Conservation (phyloP, 1,140 invertebrate species). For the Drosophila eugracilis region DNA sequence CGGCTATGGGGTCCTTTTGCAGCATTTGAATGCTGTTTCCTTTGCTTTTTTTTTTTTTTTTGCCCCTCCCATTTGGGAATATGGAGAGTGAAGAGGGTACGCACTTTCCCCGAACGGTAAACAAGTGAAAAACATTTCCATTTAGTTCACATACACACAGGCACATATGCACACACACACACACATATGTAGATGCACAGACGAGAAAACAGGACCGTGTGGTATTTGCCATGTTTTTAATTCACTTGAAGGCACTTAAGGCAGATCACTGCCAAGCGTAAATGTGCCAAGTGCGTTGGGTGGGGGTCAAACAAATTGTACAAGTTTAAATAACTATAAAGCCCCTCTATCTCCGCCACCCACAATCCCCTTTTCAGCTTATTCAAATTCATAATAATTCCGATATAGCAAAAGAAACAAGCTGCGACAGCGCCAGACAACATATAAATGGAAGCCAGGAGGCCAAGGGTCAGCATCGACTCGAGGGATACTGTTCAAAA, state of each 20-base stretch:
- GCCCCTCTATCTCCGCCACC: too few relatives aligned
- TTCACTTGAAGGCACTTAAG: slow-evolving; percentile 75
- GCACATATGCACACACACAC: slow-evolving; percentile 1
- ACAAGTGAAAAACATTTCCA: slow-evolving; percentile 65
- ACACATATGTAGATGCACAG: too few relatives aligned
- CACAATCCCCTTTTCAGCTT: slow-evolving; percentile 14
- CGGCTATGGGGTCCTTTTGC: not conserved
- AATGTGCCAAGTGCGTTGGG: slow-evolving; percentile 43
- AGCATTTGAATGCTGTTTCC: slow-evolving; percentile 7
- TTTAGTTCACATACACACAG: slow-evolving; percentile 31
- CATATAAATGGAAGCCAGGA: slow-evolving; percentile 1
- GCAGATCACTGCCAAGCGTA: slow-evolving; percentile 51
- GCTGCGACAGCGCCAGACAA: slow-evolving; percentile 17
- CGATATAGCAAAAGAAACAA: slow-evolving; percentile 4
- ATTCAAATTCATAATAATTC: slow-evolving; percentile 67
- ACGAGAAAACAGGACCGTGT: slow-evolving; percentile 3
- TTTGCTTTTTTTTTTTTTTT: too few relatives aligned
- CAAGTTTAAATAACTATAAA: slow-evolving; percentile 19
- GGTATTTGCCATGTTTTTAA: slow-evolving; percentile 73
- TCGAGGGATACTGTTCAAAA: slow-evolving; percentile 19
- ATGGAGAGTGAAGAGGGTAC: not conserved
- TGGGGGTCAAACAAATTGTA: slow-evolving; percentile 18
- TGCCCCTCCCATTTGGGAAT: not conserved
- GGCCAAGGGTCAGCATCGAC: slow-evolving; percentile 18
- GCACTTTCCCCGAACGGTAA: slow-evolving; percentile 34